Conservation (phyloP, 1,140 invertebrate genomes). For the Diorhabda elongata region DNA sequence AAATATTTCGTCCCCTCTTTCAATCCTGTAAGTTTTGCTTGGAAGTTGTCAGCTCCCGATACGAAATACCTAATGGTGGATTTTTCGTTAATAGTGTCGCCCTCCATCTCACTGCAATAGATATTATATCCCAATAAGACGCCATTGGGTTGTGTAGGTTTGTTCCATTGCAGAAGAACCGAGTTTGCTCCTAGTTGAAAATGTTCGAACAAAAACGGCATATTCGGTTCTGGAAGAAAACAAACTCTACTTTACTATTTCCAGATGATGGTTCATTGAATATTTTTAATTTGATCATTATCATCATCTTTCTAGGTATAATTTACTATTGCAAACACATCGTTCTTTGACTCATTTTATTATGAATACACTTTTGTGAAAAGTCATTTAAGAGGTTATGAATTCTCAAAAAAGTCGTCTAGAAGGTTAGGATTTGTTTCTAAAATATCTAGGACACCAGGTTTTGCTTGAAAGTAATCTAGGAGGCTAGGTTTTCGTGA, state of each 20-base stretch:
- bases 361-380: too few species aligned
- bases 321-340: too few species aligned
- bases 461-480: too few species aligned
- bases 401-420: too few species aligned
- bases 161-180: slow-evolving; percentile 85
- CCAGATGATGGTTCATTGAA: too few species aligned
- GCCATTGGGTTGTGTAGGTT: slow-evolving; percentile 90
- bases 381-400: too few species aligned
- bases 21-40: slow-evolving; percentile 80
- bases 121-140: slow-evolving; percentile 88
- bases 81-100: slow-evolving; percentile 58
- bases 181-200: slow-evolving; percentile 83
- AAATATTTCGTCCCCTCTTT: slow-evolving; percentile 83
- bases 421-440: too few species aligned
- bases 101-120: slow-evolving; percentile 79
- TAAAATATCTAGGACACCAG: too few species aligned
- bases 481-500: too few species aligned
- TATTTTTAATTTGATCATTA: too few species aligned
- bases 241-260: not conserved
- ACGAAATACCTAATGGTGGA: slow-evolving; percentile 64
- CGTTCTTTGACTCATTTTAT: too few species aligned
- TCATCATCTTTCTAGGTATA: too few species aligned
- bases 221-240: slow-evolving; percentile 66
- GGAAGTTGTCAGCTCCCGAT: slow-evolving; percentile 65
- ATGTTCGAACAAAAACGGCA: slow-evolving; percentile 76